Evolutionary conservation across 2,797 vertebrate genomes (phyloP), one percentile per base, ranked within the genome.

Genomic region (Paedocypris micromegethes): DNA sequence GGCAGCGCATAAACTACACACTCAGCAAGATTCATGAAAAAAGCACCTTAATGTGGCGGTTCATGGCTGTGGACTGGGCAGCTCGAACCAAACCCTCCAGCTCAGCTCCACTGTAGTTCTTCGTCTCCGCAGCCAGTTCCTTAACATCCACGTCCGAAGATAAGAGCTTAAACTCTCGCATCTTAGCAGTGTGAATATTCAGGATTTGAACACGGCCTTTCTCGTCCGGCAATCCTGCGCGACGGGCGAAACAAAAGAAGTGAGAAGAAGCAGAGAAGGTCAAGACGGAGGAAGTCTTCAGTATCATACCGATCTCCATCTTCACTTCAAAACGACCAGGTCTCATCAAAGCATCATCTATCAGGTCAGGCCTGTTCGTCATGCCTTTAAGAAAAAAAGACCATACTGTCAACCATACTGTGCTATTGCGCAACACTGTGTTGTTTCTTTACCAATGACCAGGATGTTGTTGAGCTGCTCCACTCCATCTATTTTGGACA

Each of bases 391-490:
- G 43, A 49, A 2, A 54, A 55, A 66, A n/a, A 38, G 40, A 75
- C 23, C 23, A 23, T 23, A 23, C 23, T 23, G 23, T 23, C 23
- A 23, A 23, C 23, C 23, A 23, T 23, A 23, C 23, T 23, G 23
- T 23, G 23, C 23, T 23, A 23, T 23, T 23, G 23, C 23, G 1
- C 23, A 23, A 23, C 23, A 1, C 23, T 23, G 23, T 23, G 41
- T 38, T 40, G 6, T 37, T 6, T 51, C 6, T 81, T 60, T 81
- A 98, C 96, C 96, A 5, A 98, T 98, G 77, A 98, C 96, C 46
- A 98, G 88, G 88, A 98, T 98, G 88, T 98, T 98, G 83, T 98
- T 98, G 58, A 98, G 92, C 59, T 98, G 95, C 83, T 98, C 96
- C 51, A 98, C 96, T 0, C 96, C 96, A 2, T 98, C 96, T 0